Evolutionary conservation across 2,888 invertebrate species (phyloP), one percentile per base, ranked within the genome.

Genomic region (Osedax frankpressi): DNA sequence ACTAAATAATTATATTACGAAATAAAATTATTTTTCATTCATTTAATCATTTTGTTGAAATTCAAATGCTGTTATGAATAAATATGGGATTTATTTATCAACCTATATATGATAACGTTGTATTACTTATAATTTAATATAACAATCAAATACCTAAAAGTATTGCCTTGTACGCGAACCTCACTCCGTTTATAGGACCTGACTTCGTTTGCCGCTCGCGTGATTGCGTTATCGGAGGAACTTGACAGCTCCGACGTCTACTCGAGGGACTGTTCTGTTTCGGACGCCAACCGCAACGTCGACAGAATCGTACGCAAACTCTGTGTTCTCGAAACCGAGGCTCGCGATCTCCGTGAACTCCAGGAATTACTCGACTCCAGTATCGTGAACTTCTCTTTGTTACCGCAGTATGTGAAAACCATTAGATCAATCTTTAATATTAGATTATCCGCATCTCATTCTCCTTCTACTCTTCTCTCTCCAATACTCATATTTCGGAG

Each of bases 271-370:
- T 83, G 81, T 76, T 78, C 79, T 60, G 78, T 81, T 26, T 77
- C 76, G 14, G 79, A 80, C 67, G 82, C 83, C 65, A 81, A 80
- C 80, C 76, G 76, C 2, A 78, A 80, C 59, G 81, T 84, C 19
- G 81, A 83, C 73, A 79, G 78, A 72, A 84, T 82, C 77, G 78
- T 78, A n/a, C 79, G 79, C 73, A 77, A 80, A 60, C 81, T 83
- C 70, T 79, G 78, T 0, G 76, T 81, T 2, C 79, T 84, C 28
- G 83, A 84, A 76, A 83, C 82, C 74, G 84, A 84, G 75, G 84
- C 84, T 3, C 82, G 82, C 77, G 84, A 84, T 76, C 77, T 84
- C 59, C 81, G 81, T 75, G 84, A 84, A 74, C 77, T 84, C 14
- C 84, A 84, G 75, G 82, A 83, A 73, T 78, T 84, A 11, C 78